Conservation (phyloP, 2,888 invertebrate genomes). For the Pyrrhosoma nymphula region DNA sequence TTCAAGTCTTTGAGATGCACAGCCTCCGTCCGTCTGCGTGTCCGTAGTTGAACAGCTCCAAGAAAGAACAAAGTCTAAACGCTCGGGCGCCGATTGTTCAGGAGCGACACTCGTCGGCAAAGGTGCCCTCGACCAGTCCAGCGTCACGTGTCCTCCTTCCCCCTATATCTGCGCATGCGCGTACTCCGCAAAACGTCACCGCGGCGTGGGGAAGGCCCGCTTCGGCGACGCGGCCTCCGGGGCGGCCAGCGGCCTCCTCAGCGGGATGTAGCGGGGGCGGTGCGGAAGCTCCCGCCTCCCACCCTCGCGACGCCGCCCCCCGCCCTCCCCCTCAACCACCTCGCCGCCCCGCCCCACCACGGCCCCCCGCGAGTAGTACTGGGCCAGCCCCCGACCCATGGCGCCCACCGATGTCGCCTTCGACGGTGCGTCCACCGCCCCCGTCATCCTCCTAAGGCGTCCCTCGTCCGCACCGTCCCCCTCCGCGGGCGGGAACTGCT, state of each 20-base stretch:
- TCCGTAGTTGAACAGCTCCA: too few species aligned
- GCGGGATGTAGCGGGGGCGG: conserved; percentile 56
- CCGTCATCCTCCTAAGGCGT: neutral
- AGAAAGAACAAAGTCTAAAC: too few species aligned
- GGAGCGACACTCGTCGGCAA: too few species aligned
- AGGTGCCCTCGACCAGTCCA: too few species aligned
- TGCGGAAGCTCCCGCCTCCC: neutral
- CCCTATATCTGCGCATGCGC: too few species aligned
- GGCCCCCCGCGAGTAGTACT: conserved; percentile 15
- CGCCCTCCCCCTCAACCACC: neutral
- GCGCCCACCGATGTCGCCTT: neutral
- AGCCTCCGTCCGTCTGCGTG: too few species aligned
- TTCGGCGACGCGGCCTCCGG: too few species aligned
- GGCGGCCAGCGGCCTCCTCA: neutral
- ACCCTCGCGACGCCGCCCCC: neutral
- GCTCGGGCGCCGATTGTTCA: too few species aligned
- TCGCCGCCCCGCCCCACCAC: conserved; percentile 5
- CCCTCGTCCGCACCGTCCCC: neutral
- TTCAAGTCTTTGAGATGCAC: too few species aligned
- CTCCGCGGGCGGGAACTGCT: conserved; percentile 61
- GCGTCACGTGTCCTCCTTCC: too few species aligned
- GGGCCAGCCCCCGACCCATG: conserved; percentile 19
- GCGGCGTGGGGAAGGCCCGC: too few species aligned
- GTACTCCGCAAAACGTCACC: too few species aligned
- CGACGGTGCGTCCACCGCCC: neutral